phyloP scores from a whole-genome alignment of 2,888 invertebrate genomes.

The Agrochola circellaris region DNA sequence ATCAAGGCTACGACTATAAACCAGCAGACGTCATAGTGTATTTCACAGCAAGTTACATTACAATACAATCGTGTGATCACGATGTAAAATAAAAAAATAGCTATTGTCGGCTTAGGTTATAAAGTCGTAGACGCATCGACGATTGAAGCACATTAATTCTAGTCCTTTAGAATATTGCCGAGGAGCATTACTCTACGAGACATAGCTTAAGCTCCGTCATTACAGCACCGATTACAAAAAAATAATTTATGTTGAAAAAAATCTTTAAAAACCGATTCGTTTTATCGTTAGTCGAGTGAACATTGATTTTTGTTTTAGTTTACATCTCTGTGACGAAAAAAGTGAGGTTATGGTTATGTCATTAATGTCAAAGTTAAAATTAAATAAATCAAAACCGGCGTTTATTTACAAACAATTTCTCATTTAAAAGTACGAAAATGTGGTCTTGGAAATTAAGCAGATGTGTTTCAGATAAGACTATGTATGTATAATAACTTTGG shows the following conservation, averaged over 20 bases:
- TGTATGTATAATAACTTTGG: slow-evolving; percentile 37
- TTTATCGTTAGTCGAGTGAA: slow-evolving; percentile 3
- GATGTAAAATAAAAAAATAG: neutral
- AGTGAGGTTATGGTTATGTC: slow-evolving; percentile 32
- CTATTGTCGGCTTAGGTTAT: neutral
- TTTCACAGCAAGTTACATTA: neutral
- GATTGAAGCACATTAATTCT: neutral
- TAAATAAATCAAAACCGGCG: slow-evolving; percentile 18
- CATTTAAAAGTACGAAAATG: slow-evolving; percentile 42
- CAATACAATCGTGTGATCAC: neutral
- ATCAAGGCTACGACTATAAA: neutral
- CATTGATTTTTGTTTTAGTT: neutral
- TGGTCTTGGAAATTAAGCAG: slow-evolving; percentile 87
- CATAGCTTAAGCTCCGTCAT: neutral
- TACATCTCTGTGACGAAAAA: slow-evolving; percentile 1
- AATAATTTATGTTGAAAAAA: neutral
- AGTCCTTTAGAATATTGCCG: neutral
- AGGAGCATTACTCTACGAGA: neutral
- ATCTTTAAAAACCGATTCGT: neutral
- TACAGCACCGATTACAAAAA: neutral
- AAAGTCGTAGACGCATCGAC: neutral
- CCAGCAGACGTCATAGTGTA: neutral
- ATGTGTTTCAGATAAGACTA: slow-evolving; percentile 41
- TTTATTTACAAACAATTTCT: slow-evolving; percentile 54
- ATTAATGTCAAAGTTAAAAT: slow-evolving; percentile 27